Evolutionary conservation across 2,797 vertebrate genomes (phyloP).

Genomic region (Selene dorsalis): DNA sequence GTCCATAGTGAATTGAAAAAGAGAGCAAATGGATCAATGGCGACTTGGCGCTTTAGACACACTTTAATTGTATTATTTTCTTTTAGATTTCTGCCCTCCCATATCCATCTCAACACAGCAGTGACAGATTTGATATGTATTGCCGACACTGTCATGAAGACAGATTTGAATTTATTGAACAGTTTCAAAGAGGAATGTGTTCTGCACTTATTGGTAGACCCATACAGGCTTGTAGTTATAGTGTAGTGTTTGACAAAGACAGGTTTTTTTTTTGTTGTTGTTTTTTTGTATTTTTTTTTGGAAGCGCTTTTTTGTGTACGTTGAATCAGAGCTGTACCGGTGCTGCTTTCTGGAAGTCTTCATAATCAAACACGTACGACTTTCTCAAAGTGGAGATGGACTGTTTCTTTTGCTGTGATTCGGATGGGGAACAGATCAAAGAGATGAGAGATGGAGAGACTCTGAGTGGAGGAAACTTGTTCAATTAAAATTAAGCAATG

Average conservation of each 20-base stretch:
- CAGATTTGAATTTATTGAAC: constrained; percentile 77
- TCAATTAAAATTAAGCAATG: constrained; percentile 82
- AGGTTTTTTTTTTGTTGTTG: constrained; percentile 23
- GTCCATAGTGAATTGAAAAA: constrained; percentile 79
- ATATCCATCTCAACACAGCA: constrained; percentile 67
- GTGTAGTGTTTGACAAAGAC: constrained; percentile 43
- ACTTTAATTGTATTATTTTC: constrained; percentile 80
- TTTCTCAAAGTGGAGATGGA: constrained; percentile 72
- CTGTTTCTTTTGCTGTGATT: constrained; percentile 64
- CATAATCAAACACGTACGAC: constrained; percentile 67
- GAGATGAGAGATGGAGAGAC: constrained; percentile 71
- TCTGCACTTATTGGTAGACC: constrained; percentile 56
- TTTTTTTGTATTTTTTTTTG: constrained; percentile 12
- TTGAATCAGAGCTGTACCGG: constrained; percentile 20
- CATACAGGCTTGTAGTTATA: constrained; percentile 33
- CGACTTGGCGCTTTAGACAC: constrained; percentile 69
- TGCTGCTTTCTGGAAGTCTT: constrained; percentile 41
- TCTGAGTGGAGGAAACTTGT: constrained; percentile 76
- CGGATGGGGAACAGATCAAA: constrained; percentile 82
- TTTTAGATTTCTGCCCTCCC: constrained; percentile 72
- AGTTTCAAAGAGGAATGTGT: constrained; percentile 73
- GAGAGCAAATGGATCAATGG: constrained; percentile 73
- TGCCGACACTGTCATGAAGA: constrained; percentile 75
- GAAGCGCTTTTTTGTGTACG: constrained; percentile 48
- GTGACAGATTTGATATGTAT: constrained; percentile 79